These are phyloP conservation scores for Centroberyx gerrardi DNA, from an alignment of 2,797 vertebrate species.

Conservation along the genomic window DNA sequence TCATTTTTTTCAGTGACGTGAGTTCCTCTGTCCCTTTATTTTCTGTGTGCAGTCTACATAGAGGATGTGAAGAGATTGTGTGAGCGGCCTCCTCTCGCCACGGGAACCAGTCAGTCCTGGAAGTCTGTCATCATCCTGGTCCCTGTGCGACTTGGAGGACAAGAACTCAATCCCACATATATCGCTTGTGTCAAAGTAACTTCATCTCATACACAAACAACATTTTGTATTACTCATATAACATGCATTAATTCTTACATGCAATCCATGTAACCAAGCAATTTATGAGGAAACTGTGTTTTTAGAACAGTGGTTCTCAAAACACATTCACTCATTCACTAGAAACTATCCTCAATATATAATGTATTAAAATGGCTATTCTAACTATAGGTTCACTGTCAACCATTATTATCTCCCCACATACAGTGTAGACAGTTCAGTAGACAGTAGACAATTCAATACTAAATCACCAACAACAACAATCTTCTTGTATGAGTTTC, in stretches of 20 bases:
- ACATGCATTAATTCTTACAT: not conserved
- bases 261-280: not conserved
- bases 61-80: conserved; percentile 87
- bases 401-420: not conserved
- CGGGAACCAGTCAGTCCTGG: conserved; percentile 72
- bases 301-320: not conserved
- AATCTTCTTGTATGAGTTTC: not conserved
- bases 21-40: conserved; percentile 2
- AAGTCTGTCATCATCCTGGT: conserved; percentile 91
- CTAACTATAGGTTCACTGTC: not conserved
- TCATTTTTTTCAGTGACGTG: not conserved
- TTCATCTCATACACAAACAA: not conserved
- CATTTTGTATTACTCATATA: not conserved
- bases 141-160: conserved; percentile 91
- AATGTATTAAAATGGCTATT: not conserved
- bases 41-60: conserved; percentile 86
- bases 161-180: conserved; percentile 90
- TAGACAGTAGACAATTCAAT: not conserved
- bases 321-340: not conserved
- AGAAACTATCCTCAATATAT: not conserved
- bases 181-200: conserved; percentile 90
- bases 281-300: not conserved
- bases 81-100: conserved; percentile 39
- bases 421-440: not conserved
- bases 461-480: not conserved